Base-by-base conservation (phyloP, 2,888 invertebrate species). In the Heliconius aoede region DNA sequence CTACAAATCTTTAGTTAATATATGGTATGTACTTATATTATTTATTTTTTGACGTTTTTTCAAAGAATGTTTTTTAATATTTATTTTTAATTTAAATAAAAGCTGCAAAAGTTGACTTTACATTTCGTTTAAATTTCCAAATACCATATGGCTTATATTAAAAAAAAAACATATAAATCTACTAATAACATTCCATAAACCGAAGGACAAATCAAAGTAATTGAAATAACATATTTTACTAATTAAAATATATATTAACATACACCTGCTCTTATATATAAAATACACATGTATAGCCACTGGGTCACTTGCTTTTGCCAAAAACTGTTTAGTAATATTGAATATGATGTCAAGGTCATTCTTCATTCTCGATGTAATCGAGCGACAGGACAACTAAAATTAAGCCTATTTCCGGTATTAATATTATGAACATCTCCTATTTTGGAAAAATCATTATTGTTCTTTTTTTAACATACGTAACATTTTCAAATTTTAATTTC, bases 121-220 rank as follows among this genome's bases (percentile, higher is more conserved):
- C 11, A 58, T 24, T 58, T 58, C 0, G 11, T 26, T 24, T 24
- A 58, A 26, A 58, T 11, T 24, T 58, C 58, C 24, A 26, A 58
- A 28, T 26, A 60, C 15, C 55, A n/a, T 28, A 58, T 24, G 11
- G 60, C 60, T 5, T 60, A 7, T 15, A 15, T 26, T 26, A 15
- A 28, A 60, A 60, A 60, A 15, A 28, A 60, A 60, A 60, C 26
- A 26, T 60, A 60, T 60, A 60, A 60, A 60, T 60, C 60, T 51
- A 73, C 24, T 46, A 30, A 61, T 1, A n/a, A 58, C 15, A 60
- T 74, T 74, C 58, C 7, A 67, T 1, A 32, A 32, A 60, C n/a
- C 60, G 60, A 74, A 68, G 67, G 74, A 74, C 74, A 67, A 58
- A 60, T 74, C 71, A 55, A 55, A 69, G 55, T 7, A 30, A 24